These are phyloP conservation scores for Diabrotica undecimpunctata DNA, from an alignment of 1,140 invertebrate species.

Conservation along the genomic window DNA sequence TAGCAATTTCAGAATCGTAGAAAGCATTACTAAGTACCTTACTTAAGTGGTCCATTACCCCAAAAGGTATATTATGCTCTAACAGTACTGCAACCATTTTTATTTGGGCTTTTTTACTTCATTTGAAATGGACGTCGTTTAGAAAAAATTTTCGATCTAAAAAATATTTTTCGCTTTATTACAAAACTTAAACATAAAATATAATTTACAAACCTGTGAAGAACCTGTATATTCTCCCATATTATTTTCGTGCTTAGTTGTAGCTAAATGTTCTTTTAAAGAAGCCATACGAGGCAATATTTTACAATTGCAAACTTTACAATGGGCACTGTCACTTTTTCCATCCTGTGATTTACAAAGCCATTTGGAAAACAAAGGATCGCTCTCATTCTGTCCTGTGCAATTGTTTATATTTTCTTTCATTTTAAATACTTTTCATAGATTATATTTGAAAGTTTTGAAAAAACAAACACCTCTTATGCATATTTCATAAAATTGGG, in stretches of 20 bases:
- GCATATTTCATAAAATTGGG: no score
- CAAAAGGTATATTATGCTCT: conserved; percentile 8
- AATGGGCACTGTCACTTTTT: not conserved
- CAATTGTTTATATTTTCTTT: no score
- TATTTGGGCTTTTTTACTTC: conserved; percentile 31
- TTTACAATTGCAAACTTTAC: conserved; percentile 42
- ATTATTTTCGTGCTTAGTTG: conserved; percentile 18
- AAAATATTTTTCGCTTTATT: conserved; percentile 9
- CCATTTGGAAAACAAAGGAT: conserved; percentile 12
- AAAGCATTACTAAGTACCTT: conserved; percentile 26
- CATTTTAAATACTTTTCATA: not conserved
- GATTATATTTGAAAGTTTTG: no score
- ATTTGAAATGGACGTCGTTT: conserved; percentile 1
- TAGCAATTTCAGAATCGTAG: conserved; percentile 11
- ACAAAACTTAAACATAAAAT: conserved; percentile 4
- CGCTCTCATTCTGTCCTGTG: conserved; percentile 2
- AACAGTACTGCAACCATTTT: conserved; percentile 27
- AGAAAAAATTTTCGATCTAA: conserved; percentile 23
- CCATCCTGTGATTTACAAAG: conserved; percentile 10
- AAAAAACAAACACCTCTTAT: no score
- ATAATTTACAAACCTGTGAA: conserved; percentile 5
- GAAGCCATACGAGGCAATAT: conserved; percentile 12
- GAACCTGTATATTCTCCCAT: conserved; percentile 15
- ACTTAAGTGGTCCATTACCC: conserved; percentile 29
- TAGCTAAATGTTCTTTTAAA: conserved; percentile 21